Base-by-base conservation (phyloP, 1,140 invertebrate genomes). In the Sinonovacula constricta region DNA sequence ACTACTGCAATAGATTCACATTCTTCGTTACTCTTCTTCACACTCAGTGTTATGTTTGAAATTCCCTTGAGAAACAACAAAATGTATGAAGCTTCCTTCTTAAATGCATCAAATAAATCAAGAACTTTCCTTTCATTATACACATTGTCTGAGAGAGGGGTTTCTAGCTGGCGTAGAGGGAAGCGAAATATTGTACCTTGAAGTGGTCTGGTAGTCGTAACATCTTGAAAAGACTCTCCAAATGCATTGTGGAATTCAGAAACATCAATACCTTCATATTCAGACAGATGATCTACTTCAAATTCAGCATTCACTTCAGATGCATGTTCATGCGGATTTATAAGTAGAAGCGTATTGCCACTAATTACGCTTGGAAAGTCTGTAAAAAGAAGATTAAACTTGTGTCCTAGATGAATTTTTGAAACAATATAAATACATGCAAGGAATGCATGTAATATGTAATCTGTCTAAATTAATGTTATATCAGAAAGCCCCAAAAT, bases 111-210 rank as follows among this genome's bases (percentile, higher is more conserved):
- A 24, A 87, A 86, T 0, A 88, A 59, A 54, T 80, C 53, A 36
- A 54, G 31, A 14, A 88, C 69, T 53, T 83, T 84, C 15, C 78
- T 51, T 57, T 71, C 57, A 18, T 74, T 39, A 66, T 86, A 86
- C 33, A 83, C 7, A 0, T 59, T 82, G 33, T 71, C 68, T 14
- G 82, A 84, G 14, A 85, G 57, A 26, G 59, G 31, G 5, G 75
- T 81, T 24, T 14, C 2, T 34, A 62, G 53, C 22, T 80, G 85
- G 57, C 88, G 80, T 15, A 89, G 76, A 18, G 88, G 87, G 60
- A 89, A 84, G 49, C 88, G 62, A 30, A 89, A 88, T 45, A 89
- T 68, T 28, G 88, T 89, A 4, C 85, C 87, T 26, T 79, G 57
- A 74, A 76, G 79, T 26, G n/a, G n/a, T n/a, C n/a, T n/a, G n/a